These are phyloP conservation scores for Pristionchus pacificus DNA, from an alignment of 1,140 invertebrate species.

Conservation along the genomic window DNA sequence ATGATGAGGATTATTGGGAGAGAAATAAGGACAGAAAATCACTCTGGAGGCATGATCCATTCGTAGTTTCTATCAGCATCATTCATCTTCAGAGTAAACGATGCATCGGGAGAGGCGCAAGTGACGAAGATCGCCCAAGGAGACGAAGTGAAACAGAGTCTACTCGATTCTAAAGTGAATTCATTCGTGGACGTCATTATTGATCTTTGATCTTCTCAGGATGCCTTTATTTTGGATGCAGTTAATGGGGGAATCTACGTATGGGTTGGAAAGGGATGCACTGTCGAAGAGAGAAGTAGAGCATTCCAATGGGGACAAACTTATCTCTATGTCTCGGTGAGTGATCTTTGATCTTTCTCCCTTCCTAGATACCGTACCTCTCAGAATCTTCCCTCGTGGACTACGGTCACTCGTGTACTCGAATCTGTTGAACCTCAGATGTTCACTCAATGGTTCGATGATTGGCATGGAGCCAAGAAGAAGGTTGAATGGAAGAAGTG, in stretches of 20 bases:
- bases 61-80: not conserved
- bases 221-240: constrained; percentile 79
- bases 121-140: constrained; percentile 44
- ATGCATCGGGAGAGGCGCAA: constrained; percentile 44
- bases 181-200: not conserved
- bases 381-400: constrained; percentile 50
- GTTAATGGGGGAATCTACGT: constrained; percentile 76
- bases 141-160: constrained; percentile 28
- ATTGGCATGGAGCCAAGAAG: not conserved
- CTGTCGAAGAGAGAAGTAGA: constrained; percentile 71
- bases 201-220: constrained; percentile 59
- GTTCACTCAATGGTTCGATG: constrained; percentile 43
- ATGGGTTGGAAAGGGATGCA: constrained; percentile 77
- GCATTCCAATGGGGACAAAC: constrained; percentile 69
- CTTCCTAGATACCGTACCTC: too few species aligned
- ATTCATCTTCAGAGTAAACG: constrained; percentile 41
- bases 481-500: too few species aligned
- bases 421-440: constrained; percentile 48
- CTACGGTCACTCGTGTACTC: constrained; percentile 46
- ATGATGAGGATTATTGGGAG: constrained; percentile 55
- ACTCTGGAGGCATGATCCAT: constrained; percentile 40
- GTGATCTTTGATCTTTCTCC: not conserved
- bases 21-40: constrained; percentile 42
- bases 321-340: not conserved
- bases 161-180: constrained; percentile 45